phyloP scores from a whole-genome alignment of 2,113 vertebrate genomes.

The Charina bottae region DNA sequence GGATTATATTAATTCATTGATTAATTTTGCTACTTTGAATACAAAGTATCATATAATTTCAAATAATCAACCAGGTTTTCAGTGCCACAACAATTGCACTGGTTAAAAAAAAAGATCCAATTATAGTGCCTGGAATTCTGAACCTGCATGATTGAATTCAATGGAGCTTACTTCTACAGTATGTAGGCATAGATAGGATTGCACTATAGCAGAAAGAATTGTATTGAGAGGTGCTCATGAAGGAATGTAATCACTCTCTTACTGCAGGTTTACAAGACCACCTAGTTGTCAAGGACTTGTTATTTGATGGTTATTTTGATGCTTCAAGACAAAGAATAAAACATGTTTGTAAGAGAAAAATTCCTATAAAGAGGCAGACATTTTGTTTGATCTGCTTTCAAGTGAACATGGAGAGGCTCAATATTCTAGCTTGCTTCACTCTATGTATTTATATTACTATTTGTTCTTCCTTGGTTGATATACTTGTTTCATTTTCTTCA shows the following conservation, averaged over 20 bases:
- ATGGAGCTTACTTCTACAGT: not conserved
- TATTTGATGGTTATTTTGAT: constrained; percentile 58
- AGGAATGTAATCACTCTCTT: constrained; percentile 42
- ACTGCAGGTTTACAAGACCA: constrained; percentile 28
- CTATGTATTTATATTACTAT: rapidly evolving
- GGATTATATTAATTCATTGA: not conserved
- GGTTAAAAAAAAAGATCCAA: not conserved
- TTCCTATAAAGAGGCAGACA: not conserved
- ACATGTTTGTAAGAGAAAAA: constrained; percentile 43
- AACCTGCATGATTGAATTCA: not conserved
- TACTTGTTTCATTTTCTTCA: rapidly evolving
- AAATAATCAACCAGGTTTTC: not conserved
- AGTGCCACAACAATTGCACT: not conserved
- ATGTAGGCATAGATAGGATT: not conserved
- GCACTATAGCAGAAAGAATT: constrained; percentile 6
- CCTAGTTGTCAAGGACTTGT: constrained; percentile 33
- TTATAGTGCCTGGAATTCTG: not conserved
- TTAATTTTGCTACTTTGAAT: not conserved
- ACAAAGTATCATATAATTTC: not conserved
- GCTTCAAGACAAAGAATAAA: constrained; percentile 52
- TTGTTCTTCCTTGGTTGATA: not conserved
- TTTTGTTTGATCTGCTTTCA: not conserved
- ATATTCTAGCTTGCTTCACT: not conserved
- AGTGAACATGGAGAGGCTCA: not conserved
- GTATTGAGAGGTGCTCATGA: constrained; percentile 3